These are phyloP conservation scores for Microcebus ravelobensis DNA, from an alignment of 2,113 vertebrate species.

Conservation along the genomic window DNA sequence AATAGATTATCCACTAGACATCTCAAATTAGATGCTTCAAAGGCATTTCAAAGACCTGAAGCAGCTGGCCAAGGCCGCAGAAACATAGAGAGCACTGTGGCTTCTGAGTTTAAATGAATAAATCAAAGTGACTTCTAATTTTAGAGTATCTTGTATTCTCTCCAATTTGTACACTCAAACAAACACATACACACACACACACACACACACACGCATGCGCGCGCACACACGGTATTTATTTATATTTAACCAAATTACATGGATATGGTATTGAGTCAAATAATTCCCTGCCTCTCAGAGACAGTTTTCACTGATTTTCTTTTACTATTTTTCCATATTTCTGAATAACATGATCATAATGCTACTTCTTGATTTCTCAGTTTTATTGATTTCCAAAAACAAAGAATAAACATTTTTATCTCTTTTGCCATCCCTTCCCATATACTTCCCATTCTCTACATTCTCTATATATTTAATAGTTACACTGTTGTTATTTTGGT, in stretches of 20 bases:
- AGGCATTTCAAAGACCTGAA: not conserved
- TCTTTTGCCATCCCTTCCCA: not conserved
- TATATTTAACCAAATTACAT: not conserved
- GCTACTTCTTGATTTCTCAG: not conserved
- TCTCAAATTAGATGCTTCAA: not conserved
- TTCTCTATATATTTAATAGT: not conserved
- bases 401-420: not conserved
- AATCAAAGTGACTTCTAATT: not conserved
- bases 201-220: too few relatives aligned
- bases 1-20: not conserved
- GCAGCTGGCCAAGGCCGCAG: not conserved
- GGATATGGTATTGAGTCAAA: not conserved
- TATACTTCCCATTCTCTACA: not conserved
- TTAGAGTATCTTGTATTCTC: not conserved
- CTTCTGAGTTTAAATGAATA: not conserved
- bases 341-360: not conserved
- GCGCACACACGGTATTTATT: not conserved
- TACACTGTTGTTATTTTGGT: not conserved
- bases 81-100: not conserved
- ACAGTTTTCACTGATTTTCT: not conserved
- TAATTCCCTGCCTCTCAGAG: not conserved
- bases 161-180: not conserved
- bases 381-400: conserved; percentile 5
- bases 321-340: not conserved
- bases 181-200: too few relatives aligned